Conservation (phyloP, 2,888 invertebrate genomes). For the Diplazon laetatorius region DNA sequence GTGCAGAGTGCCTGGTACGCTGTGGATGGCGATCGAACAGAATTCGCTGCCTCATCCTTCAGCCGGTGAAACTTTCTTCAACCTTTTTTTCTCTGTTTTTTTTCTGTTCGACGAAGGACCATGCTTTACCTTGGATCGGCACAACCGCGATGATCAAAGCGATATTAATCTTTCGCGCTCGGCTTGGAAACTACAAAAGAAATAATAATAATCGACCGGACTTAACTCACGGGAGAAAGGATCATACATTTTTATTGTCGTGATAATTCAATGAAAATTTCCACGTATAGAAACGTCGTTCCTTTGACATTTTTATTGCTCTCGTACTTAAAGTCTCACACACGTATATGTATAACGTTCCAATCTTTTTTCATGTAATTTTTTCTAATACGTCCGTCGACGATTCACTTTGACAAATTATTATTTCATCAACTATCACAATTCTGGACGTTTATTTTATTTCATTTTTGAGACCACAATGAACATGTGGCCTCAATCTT, state of each 20-base stretch:
- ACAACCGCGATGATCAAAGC: slow-evolving; percentile 60
- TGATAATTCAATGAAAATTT: slow-evolving; percentile 34
- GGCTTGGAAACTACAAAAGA: slow-evolving; percentile 43
- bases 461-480: too few relatives aligned
- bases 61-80: slow-evolving; percentile 40
- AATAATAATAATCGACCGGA: slow-evolving; percentile 44
- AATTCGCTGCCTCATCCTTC: slow-evolving; percentile 36
- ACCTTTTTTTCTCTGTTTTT: slow-evolving; percentile 15
- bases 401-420: too few relatives aligned
- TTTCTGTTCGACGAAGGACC: slow-evolving; percentile 27
- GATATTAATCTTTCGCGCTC: slow-evolving; percentile 67
- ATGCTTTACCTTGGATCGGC: slow-evolving; percentile 13
- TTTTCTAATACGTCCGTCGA: too few relatives aligned
- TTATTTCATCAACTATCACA: too few relatives aligned
- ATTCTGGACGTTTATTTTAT: too few relatives aligned
- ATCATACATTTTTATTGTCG: slow-evolving; percentile 34
- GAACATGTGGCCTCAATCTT: too few relatives aligned
- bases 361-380: too few relatives aligned
- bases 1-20: slow-evolving; percentile 49
- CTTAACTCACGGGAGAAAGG: slow-evolving; percentile 1
- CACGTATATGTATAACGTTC: neutral
- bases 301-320: slow-evolving; percentile 6
- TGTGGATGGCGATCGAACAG: slow-evolving; percentile 51
- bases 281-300: neutral
- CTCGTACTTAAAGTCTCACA: neutral